Base-by-base conservation (phyloP, 37 sponge, comb jelly and placozoan species). In the Ianthella basta region DNA sequence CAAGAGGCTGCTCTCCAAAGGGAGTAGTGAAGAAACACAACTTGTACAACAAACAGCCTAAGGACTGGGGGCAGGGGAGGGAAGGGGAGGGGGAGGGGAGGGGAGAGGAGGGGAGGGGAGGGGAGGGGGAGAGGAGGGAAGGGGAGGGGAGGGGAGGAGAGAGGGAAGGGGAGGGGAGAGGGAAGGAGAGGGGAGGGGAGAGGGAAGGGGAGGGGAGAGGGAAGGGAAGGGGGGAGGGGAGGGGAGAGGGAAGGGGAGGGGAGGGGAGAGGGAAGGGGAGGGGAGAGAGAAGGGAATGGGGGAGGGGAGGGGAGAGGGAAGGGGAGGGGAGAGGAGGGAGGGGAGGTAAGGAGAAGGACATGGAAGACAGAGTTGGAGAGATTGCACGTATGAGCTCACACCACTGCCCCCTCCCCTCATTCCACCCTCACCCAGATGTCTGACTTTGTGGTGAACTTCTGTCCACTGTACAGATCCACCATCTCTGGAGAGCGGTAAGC, bases 401-500 rank as follows among this genome's bases (percentile, higher is more conserved):
- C 70, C 29, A n/a, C 19, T 33, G 27, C 70, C 29, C 70, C 29
- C 35, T 4, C 70, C 29, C 70, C 29, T 35, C 15, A 24, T 24
- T 33, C n/a, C 30, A 12, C 56, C 40, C 94, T 85, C 30, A 98
- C 99, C 96, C 99, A 98, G 50, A 96, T 90, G 69, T 98, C 99
- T 24, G 95, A 83, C 50, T 96, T 93, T 21, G 93, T 88, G 24
- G 91, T 81, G 36, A 98, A 95, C 24, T 85, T 72, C 25, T 96
- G 82, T 0, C 93, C 95, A 75, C 87, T 81, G 69, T 94, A 98
- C 56, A 98, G 78, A 34, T 94, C 92, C 25, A 96, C 90, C 99
- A 98, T 98, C 84, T 98, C 99, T 0, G 99, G 99, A 37, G 99
- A 82, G 38, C 99, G 69, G 81, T 98, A 98, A 12, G 94, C 79